phyloP scores from a whole-genome alignment of 2,113 vertebrate species.

The Perca flavescens region DNA sequence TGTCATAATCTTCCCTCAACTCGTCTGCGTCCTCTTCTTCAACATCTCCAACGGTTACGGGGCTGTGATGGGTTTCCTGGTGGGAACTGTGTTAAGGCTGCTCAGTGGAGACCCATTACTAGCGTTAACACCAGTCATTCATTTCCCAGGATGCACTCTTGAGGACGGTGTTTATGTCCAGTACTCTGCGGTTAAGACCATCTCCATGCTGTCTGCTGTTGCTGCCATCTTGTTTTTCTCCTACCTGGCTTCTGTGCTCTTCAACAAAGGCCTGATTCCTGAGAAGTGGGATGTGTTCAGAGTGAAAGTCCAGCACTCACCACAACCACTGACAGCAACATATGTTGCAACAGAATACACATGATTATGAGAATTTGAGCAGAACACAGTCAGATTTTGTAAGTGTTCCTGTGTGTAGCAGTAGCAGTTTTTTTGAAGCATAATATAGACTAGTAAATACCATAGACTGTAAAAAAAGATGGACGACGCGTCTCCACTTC shows the following conservation, averaged over 20 bases:
- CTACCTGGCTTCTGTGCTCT: slow-evolving; percentile 61
- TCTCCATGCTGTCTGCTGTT: slow-evolving; percentile 72
- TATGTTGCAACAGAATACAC: neutral
- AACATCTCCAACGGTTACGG: slow-evolving; percentile 80
- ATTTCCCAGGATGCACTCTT: slow-evolving; percentile 76
- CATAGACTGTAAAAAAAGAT: too few species aligned
- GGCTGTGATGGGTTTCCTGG: slow-evolving; percentile 71
- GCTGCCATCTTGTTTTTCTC: slow-evolving; percentile 68
- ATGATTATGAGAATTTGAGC: too few species aligned
- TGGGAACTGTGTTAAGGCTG: slow-evolving; percentile 77
- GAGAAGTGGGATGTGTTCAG: slow-evolving; percentile 77
- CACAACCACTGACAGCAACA: neutral
- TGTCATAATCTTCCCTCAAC: slow-evolving; percentile 81
- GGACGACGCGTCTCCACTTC: too few species aligned
- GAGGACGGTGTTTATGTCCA: slow-evolving; percentile 70
- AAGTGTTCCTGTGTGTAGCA: too few species aligned
- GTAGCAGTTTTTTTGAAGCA: too few species aligned
- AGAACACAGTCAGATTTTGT: too few species aligned
- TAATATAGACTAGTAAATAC: too few species aligned
- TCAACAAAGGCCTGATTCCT: slow-evolving; percentile 77
- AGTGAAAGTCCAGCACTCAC: neutral
- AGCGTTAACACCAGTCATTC: slow-evolving; percentile 62
- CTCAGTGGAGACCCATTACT: slow-evolving; percentile 79
- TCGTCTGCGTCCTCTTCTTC: slow-evolving; percentile 74
- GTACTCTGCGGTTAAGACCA: slow-evolving; percentile 80